Evolutionary conservation across 2,113 vertebrate genomes (phyloP), one percentile per base, ranked within the genome.

Genomic region (Cephalopterus ornatus): DNA sequence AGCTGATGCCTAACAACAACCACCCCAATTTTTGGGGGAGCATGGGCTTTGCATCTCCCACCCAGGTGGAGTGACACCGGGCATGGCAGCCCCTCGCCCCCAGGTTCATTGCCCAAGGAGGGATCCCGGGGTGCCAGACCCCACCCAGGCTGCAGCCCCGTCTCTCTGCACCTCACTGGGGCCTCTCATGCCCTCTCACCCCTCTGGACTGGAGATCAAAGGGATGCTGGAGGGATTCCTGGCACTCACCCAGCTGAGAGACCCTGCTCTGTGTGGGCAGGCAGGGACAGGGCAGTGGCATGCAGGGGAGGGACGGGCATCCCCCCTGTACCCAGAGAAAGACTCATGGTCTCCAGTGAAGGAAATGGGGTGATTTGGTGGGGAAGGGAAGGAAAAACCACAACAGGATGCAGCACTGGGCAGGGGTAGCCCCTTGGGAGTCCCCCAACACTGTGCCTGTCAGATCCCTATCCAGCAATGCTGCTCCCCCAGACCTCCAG

Each of bases 281-380:
- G 50, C 46, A 44, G 22, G 44, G 11, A 20, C 12, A 6, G 52
- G 50, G 22, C 13, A 23, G 14, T 2, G 30, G 68, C 32, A 58
- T 9, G 28, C 10, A 1, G 4, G 11, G 24, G 46, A 52, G 5
- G 37, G 24, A 46, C 0, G 1, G 62, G 28, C 62, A 47, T n/a
- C 55, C 9, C 39, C 39, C 67, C 42, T 5, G 24, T 44, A 21
- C 70, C 83, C 65, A 8, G 11, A 23, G 3, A 39, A 42, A 28
- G 32, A 44, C 32, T 72, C 41, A 2, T 0, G 6, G 24, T 9
- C 65, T 32, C 65, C 42, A 41, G 3, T 1, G 67, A 44, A 46
- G 59, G 53, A 22, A 17, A 2, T 1, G 2, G 11, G 42, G 8
- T 17, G 33, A 9, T 44, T 16, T 21, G 68, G 26, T 0, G 0